Base-by-base conservation (phyloP, 2,797 vertebrate genomes). In the Remorina albescens region DNA sequence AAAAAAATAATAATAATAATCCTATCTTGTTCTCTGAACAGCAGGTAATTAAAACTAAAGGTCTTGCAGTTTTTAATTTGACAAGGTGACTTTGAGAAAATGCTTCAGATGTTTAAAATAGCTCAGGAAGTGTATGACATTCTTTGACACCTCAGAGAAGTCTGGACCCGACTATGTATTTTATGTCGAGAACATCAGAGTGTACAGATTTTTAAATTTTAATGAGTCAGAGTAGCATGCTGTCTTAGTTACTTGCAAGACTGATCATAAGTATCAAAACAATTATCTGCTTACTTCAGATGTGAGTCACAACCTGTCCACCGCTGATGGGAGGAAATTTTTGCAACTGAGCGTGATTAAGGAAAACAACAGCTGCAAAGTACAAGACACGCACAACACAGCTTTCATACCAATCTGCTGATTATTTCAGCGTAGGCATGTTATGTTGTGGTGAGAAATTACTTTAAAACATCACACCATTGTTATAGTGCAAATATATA, bases 61-160 rank as follows among this genome's bases (percentile, higher is more conserved):
- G 63, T 59, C 13, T 39, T 23, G 12, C 3, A 11, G 26, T 59
- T 18, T 46, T 71, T 23, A 81, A 59, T 21, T 28, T 42, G 41
- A 16, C 28, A 10, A 16, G 41, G 26, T 57, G n/a, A 74, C 58
- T 76, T 21, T 57, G 21, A 77, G 18, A 76, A 75, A 73, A 86
- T 47, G 16, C 54, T 71, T 76, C 4, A 19, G 51, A 83, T 80
- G 62, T 60, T 73, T 50, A 50, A 74, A 87, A 89, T 76, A 77
- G 73, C 53, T 85, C 30, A 78, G 83, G 82, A 90, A 90, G 87
- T 82, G 53, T 69, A 50, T 26, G 13, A 37, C 78, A 80, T 90
- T 90, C 83, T 85, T 84, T 74, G 55, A 88, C 81, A 74, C 61
- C 65, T 78, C 70, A 39, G 62, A 36, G 53, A 67, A 56, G 51